Percentiles rank a stretch among this genome's conserved stretches.
Conservation (phyloP, 2,113 vertebrate genomes). For the Cyprinodon tularosa region DNA sequence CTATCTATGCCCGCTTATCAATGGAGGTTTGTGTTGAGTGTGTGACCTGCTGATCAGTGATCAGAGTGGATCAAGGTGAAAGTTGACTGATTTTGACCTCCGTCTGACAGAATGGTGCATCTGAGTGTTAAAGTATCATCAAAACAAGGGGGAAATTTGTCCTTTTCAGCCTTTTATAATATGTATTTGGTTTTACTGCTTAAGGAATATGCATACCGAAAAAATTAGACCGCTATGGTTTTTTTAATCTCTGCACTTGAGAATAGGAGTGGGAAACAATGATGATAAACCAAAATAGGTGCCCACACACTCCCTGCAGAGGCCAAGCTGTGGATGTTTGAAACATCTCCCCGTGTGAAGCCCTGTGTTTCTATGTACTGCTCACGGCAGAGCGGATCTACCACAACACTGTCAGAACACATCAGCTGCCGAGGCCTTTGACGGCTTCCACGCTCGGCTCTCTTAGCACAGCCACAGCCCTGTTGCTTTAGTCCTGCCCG, state of each 20-base stretch:
- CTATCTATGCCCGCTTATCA: too few species aligned
- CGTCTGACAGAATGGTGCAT: too few species aligned
- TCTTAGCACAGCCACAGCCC: slow-evolving; percentile 42
- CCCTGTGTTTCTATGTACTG: slow-evolving; percentile 60
- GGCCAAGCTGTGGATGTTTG: slow-evolving; percentile 31
- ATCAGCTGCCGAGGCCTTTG: slow-evolving; percentile 63
- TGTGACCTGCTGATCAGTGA: too few species aligned
- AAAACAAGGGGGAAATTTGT: too few species aligned
- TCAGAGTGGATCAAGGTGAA: too few species aligned
- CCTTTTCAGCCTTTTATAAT: too few species aligned
- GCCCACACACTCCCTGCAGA: slow-evolving; percentile 22
- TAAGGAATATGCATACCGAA: not conserved
- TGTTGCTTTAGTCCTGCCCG: slow-evolving; percentile 71
- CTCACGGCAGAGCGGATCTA: slow-evolving; percentile 68
- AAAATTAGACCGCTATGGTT: not conserved
- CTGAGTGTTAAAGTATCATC: too few species aligned
- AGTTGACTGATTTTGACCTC: too few species aligned
- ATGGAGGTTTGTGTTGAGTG: too few species aligned
- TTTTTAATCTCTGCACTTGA: not conserved
- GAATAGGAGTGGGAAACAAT: not conserved
- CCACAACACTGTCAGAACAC: slow-evolving; percentile 77
- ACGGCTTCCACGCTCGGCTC: slow-evolving; percentile 56
- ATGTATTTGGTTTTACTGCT: too few species aligned
- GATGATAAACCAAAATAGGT: not conserved
- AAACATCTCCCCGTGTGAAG: slow-evolving; percentile 63